A percentile compares a stretch with the other conserved stretches of the same genome.
Evolutionary conservation across 2,888 invertebrate species (phyloP).

Genomic region (Stenolophus ochropezus): DNA sequence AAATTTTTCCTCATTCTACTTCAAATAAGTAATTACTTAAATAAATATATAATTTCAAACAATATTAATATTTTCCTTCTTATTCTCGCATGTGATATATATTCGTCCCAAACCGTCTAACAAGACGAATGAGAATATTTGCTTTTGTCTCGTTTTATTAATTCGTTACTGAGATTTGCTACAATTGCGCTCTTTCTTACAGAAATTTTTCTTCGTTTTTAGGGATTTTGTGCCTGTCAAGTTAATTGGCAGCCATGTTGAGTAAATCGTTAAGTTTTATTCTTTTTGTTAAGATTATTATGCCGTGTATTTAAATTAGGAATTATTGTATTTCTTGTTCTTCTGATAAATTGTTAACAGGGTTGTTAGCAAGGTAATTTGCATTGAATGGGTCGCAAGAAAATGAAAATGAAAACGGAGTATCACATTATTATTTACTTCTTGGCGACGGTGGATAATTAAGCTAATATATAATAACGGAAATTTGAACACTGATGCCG

Average conservation of each 20-base stretch:
- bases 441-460: too few species aligned
- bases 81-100: too few species aligned
- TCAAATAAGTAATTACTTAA: too few species aligned
- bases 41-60: too few species aligned
- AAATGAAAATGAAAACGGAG: too few species aligned
- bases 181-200: slow-evolving; percentile 12
- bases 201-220: slow-evolving; percentile 23
- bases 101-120: too few species aligned
- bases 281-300: slow-evolving; percentile 8
- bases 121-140: slow-evolving; percentile 14
- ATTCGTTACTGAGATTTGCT: slow-evolving; percentile 13
- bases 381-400: not conserved
- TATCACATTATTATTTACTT: too few species aligned
- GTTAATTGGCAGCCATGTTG: slow-evolving; percentile 21
- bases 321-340: not conserved
- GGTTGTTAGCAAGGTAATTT: not conserved
- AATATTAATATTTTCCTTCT: too few species aligned
- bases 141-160: slow-evolving; percentile 28
- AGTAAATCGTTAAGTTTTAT: not conserved
- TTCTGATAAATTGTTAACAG: not conserved
- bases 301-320: slow-evolving; percentile 11
- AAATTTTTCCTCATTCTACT: too few species aligned
- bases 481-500: too few species aligned
- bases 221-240: slow-evolving; percentile 1
- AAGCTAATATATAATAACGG: too few species aligned